Base-by-base conservation (phyloP, 2,797 vertebrate genomes). In the Takifugu rubripes region DNA sequence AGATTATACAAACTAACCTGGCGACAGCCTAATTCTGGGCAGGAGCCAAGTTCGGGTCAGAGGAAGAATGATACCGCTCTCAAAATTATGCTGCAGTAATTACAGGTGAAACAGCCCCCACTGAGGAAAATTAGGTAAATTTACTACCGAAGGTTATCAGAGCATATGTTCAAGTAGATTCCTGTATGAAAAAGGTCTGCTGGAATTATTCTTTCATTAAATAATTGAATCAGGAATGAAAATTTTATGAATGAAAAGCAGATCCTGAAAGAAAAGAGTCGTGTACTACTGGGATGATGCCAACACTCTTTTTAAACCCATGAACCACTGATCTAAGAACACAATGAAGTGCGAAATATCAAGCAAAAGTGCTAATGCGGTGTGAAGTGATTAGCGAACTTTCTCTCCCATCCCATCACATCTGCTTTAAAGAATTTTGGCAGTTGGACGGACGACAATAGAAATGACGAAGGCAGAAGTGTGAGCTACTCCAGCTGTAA, bases 321-420 rank as follows among this genome's bases (percentile, higher is more conserved):
- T 67, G 84, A 84, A 86, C 79, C 77, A 57, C 74, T 80, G 79
- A 81, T 64, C 74, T 75, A 74, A 82, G 78, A 79, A 86, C 88
- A 88, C 91, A 92, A 92, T 91, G 88, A 90, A 87, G 87, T 91
- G 90, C 90, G 90, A 91, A 88, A 84, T 87, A 89, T 89, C 88
- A 88, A 84, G 85, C 83, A 88, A 86, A 86, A 85, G 84, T 61
- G 74, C 82, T 92, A 91, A 92, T 90, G 88, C 86, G 69, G 77
- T 78, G 84, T 89, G 78, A 88, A 87, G 84, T 86, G 77, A 85
- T 85, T 85, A 85, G 81, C 81, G 77, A 82, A 82, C 79, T 83
- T 79, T 72, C 56, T 43, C 49, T 29, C 42, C 55, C 53, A 53
- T 50, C 36, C 36, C 36, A 11, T 40, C 5, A 40, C 12, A 40